These are phyloP conservation scores for Luscinia luscinia DNA, from an alignment of 2,797 vertebrate genomes.

Conservation along the genomic window DNA sequence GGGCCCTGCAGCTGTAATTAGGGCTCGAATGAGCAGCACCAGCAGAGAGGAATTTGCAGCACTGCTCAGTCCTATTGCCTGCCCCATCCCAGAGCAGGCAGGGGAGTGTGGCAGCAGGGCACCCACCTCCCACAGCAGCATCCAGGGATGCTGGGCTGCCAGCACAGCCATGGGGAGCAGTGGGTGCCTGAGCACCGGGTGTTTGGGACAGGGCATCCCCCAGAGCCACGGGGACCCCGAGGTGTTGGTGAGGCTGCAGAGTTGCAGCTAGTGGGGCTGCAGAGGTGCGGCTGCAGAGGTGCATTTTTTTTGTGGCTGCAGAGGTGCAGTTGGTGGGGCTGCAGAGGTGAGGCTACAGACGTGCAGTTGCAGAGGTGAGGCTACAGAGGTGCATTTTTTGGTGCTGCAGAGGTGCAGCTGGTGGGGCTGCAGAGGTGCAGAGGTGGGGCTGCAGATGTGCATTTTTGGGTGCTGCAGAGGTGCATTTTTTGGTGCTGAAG, in stretches of 20 bases:
- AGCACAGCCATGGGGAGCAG: rapidly evolving
- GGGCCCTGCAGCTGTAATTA: slow-evolving; percentile 36
- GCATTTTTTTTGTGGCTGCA: too few relatives aligned
- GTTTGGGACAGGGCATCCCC: not conserved
- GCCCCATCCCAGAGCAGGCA: not conserved
- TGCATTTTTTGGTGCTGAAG: too few relatives aligned
- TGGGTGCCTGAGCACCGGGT: rapidly evolving
- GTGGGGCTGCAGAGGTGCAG: not conserved
- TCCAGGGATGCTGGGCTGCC: not conserved
- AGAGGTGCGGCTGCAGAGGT: too few relatives aligned
- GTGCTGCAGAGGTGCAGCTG: too few relatives aligned
- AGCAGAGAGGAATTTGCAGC: not conserved
- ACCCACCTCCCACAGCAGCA: not conserved
- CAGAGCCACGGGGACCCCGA: rapidly evolving
- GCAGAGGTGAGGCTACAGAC: not conserved
- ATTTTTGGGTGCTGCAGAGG: not conserved
- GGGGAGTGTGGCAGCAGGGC: rapidly evolving
- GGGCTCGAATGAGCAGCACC: not conserved
- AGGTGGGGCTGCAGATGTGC: rapidly evolving
- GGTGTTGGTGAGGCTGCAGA: rapidly evolving
- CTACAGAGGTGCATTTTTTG: not conserved
- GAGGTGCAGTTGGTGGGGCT: too few relatives aligned
- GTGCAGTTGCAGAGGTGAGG: not conserved
- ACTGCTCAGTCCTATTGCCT: rapidly evolving
- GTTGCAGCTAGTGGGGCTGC: not conserved